Percentiles rank a stretch among this genome's conserved stretches.
Evolutionary conservation across 2,888 invertebrate genomes (phyloP).

Genomic region (Drosophila ustulata): DNA sequence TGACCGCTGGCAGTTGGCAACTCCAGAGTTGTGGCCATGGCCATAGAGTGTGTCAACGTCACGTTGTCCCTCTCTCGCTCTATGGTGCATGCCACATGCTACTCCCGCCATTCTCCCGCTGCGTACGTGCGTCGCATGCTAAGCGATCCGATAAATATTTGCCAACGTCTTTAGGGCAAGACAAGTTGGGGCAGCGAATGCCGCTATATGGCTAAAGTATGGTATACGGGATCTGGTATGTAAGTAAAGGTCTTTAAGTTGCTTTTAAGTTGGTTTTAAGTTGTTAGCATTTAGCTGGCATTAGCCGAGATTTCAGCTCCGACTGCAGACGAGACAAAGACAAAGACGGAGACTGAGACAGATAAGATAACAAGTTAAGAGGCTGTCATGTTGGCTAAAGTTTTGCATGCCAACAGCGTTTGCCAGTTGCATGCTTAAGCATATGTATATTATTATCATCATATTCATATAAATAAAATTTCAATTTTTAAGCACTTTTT

Average conservation of each 20-base stretch:
- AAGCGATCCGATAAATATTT: slow-evolving; percentile 75
- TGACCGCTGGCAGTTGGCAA: slow-evolving; percentile 54
- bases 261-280: slow-evolving; percentile 79
- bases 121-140: slow-evolving; percentile 66
- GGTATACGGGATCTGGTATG: slow-evolving; percentile 19
- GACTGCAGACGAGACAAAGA: not conserved
- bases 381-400: not conserved
- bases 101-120: slow-evolving; percentile 10
- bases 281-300: slow-evolving; percentile 77
- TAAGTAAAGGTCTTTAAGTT: slow-evolving; percentile 60
- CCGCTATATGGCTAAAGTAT: slow-evolving; percentile 15
- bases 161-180: slow-evolving; percentile 57
- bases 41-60: slow-evolving; percentile 71
- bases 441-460: too few relatives aligned
- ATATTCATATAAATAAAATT: slow-evolving; percentile 5
- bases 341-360: not conserved
- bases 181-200: slow-evolving; percentile 2
- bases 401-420: not conserved
- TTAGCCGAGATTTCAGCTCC: slow-evolving; percentile 70
- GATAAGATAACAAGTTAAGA: slow-evolving; percentile 15
- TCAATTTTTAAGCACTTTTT: not conserved
- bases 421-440: not conserved
- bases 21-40: slow-evolving; percentile 56
- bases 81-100: not conserved
- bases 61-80: slow-evolving; percentile 52